phyloP scores from a whole-genome alignment of 2,797 vertebrate genomes.

The Botia almorhae region DNA sequence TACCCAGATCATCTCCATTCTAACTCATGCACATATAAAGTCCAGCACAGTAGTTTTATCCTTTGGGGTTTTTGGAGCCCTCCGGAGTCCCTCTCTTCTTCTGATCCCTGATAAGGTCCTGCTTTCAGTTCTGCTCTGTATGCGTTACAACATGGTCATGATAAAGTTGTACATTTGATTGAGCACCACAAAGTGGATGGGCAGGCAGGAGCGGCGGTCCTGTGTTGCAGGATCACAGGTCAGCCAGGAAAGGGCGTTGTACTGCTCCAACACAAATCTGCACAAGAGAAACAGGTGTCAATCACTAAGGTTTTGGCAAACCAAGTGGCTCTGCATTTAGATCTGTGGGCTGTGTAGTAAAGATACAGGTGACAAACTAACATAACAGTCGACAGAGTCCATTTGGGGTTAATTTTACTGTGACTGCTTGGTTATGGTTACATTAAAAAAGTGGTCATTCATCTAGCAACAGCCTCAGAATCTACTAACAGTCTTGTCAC shows the following conservation, averaged over 20 bases:
- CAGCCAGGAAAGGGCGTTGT: conserved; percentile 99
- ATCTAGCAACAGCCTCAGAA: too few relatives aligned
- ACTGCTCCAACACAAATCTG: conserved; percentile 99
- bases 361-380: too few relatives aligned
- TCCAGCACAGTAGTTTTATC: conserved; percentile 64
- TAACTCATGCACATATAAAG: conserved; percentile 50
- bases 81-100: conserved; percentile 49
- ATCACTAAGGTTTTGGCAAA: not conserved
- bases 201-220: conserved; percentile 96
- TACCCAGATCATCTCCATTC: conserved; percentile 60
- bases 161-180: conserved; percentile 99
- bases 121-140: conserved; percentile 60
- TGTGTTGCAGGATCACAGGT: conserved; percentile 97
- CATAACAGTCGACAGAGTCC: too few relatives aligned
- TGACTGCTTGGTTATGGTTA: too few relatives aligned
- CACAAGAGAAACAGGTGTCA: not conserved
- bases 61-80: conserved; percentile 56
- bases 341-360: too few relatives aligned
- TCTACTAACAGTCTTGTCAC: too few relatives aligned
- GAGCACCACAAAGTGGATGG: conserved; percentile 99
- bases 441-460: too few relatives aligned
- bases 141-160: conserved; percentile 94
- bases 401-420: too few relatives aligned
- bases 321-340: too few relatives aligned
- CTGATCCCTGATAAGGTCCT: conserved; percentile 58